phyloP scores from a whole-genome alignment of 2,888 invertebrate genomes.

The Adelphocoris suturalis region DNA sequence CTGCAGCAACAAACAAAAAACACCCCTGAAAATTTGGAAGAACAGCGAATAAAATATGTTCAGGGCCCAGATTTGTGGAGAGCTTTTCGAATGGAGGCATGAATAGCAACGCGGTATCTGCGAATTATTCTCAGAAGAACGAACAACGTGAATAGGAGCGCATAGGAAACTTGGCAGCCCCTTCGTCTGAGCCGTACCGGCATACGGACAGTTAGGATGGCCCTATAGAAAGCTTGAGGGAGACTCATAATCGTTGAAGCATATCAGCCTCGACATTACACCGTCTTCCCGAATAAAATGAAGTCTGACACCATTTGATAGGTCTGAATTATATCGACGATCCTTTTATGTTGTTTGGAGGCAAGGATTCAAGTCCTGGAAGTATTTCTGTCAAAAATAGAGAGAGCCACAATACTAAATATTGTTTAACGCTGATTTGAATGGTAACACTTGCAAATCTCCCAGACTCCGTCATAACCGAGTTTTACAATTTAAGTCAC shows the following conservation, averaged over 20 bases:
- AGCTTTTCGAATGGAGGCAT: neutral
- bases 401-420: too few species aligned
- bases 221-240: neutral
- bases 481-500: too few species aligned
- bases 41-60: neutral
- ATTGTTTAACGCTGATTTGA: too few species aligned
- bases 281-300: neutral
- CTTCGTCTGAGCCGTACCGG: constrained; percentile 5
- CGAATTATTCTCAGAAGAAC: constrained; percentile 3
- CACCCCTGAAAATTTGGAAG: too few species aligned
- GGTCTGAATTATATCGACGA: neutral
- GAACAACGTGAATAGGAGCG: neutral
- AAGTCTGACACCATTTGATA: neutral
- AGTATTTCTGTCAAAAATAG: neutral
- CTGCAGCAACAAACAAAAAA: too few species aligned
- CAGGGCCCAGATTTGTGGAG: neutral
- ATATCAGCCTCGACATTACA: neutral
- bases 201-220: constrained; percentile 19
- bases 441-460: too few species aligned
- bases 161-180: constrained; percentile 26
- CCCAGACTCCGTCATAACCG: too few species aligned
- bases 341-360: neutral
- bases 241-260: constrained; percentile 10
- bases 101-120: constrained; percentile 5
- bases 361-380: neutral